Conservation (phyloP, 35 echinoderm and acorn worm genomes). For the Lytechinus pictus region DNA sequence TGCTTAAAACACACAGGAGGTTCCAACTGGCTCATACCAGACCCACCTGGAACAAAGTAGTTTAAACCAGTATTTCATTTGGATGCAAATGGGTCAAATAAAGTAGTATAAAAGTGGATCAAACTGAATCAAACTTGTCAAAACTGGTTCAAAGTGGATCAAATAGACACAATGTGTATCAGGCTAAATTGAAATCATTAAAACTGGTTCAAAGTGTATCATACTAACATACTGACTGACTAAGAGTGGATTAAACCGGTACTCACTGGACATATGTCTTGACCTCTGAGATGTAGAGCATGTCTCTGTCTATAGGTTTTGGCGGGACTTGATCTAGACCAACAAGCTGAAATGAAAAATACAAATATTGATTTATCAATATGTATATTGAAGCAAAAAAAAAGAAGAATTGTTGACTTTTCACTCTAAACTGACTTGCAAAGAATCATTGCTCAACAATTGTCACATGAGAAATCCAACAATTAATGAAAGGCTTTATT, state of each 20-base stretch:
- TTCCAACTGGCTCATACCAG: too few relatives aligned
- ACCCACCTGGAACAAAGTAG: too few relatives aligned
- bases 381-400: not conserved
- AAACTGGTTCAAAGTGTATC: too few relatives aligned
- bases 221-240: not conserved
- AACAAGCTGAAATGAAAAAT: conserved; percentile 68
- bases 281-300: conserved; percentile 82
- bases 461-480: not conserved
- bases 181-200: too few relatives aligned
- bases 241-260: conserved; percentile 8
- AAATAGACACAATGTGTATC: too few relatives aligned
- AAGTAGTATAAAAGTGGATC: not conserved
- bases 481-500: too few relatives aligned
- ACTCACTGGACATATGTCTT: conserved; percentile 97
- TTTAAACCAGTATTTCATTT: too few relatives aligned
- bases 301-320: conserved; percentile 83
- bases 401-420: not conserved
- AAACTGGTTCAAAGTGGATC: too few relatives aligned
- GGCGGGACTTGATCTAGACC: conserved; percentile 83
- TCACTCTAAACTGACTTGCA: not conserved
- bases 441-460: too few relatives aligned
- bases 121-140: too few relatives aligned
- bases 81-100: not conserved
- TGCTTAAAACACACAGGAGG: too few relatives aligned
- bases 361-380: not conserved